These are phyloP conservation scores for Eurytoma adleriae DNA, from an alignment of 2,888 invertebrate species.

Conservation along the genomic window DNA sequence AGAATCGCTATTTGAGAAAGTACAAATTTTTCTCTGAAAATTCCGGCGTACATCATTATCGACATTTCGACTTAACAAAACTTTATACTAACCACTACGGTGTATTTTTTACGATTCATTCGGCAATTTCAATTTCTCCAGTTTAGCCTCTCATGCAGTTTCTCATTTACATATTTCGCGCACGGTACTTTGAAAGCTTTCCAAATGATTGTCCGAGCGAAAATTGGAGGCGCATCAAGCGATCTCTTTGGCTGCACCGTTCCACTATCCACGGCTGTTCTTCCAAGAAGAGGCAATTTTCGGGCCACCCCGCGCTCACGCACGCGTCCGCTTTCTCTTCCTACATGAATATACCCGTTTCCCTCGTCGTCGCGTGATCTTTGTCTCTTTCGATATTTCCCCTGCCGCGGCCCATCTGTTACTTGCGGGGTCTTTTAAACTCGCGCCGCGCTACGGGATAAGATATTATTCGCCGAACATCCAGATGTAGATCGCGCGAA, in stretches of 20 bases:
- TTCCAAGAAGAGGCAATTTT: constrained; percentile 16
- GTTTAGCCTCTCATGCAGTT: too few species aligned
- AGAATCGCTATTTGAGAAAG: too few species aligned
- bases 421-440: background rate
- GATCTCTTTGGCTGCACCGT: background rate
- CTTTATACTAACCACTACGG: too few species aligned
- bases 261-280: background rate
- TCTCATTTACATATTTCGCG: background rate
- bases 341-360: background rate
- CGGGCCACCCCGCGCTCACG: background rate
- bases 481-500: constrained; percentile 12
- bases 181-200: background rate
- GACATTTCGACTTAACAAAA: too few species aligned
- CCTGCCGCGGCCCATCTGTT: constrained; percentile 18
- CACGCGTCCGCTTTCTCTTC: constrained; percentile 22
- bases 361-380: constrained; percentile 28
- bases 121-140: too few species aligned
- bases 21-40: too few species aligned
- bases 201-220: constrained; percentile 1
- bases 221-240: background rate
- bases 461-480: constrained; percentile 6
- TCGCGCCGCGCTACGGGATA: background rate
- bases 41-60: too few species aligned
- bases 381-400: background rate
- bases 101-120: too few species aligned